Evolutionary conservation across 2,888 invertebrate species (phyloP).

Genomic region (Cyclophora punctaria): DNA sequence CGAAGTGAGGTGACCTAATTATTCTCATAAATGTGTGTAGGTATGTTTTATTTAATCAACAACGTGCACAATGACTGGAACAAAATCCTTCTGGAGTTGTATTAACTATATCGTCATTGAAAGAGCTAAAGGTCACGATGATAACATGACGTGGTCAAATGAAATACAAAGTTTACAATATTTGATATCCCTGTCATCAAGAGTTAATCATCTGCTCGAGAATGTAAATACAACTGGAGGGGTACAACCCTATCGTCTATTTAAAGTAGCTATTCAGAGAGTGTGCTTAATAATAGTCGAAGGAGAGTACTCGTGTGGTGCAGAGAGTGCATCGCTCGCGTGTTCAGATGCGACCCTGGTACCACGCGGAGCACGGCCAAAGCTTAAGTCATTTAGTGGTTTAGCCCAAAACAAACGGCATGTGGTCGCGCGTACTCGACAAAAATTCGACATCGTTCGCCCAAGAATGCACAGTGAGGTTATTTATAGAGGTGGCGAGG

Average conservation of each 20-base stretch:
- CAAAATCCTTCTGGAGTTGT: too few species aligned
- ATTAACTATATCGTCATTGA: too few species aligned
- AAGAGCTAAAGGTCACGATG: too few species aligned
- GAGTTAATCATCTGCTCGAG: background rate
- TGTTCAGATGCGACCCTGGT: conserved; percentile 8
- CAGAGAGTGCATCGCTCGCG: conserved; percentile 8
- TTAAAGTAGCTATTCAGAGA: conserved; percentile 3
- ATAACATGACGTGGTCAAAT: too few species aligned
- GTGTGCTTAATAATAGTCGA: conserved; percentile 18
- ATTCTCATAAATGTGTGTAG: too few species aligned
- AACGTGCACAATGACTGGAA: too few species aligned
- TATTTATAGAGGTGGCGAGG: conserved; percentile 70
- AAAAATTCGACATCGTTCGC: conserved; percentile 75
- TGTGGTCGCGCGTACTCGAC: conserved; percentile 74
- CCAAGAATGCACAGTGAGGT: conserved; percentile 73
- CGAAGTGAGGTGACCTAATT: too few species aligned
- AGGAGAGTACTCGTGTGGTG: conserved; percentile 8
- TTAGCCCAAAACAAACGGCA: conserved; percentile 70
- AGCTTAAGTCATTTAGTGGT: conserved; percentile 22
- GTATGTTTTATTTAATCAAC: too few species aligned
- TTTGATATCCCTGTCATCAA: too few species aligned
- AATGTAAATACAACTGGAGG: too few species aligned
- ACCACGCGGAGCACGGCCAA: conserved; percentile 5
- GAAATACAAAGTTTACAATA: too few species aligned
- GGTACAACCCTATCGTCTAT: background rate